phyloP scores from a whole-genome alignment of 2,888 invertebrate species.

The Rotaria magnacalcarata region DNA sequence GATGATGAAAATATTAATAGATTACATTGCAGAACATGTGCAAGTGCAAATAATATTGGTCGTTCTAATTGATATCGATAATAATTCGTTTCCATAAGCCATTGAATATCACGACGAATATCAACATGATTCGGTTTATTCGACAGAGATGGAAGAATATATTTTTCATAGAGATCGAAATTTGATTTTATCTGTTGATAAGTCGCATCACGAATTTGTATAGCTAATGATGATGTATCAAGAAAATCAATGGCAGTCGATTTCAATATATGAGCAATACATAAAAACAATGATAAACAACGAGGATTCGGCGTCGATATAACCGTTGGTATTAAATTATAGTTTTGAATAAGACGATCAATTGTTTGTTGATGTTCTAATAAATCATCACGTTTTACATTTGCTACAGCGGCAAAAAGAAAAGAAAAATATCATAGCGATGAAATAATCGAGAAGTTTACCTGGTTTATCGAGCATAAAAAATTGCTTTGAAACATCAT shows the following conservation, averaged over 20 bases:
- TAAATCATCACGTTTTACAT: background rate
- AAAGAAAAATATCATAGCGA: too few relatives aligned
- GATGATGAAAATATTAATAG: background rate
- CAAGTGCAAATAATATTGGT: slow-evolving; percentile 1
- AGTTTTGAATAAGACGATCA: slow-evolving; percentile 16
- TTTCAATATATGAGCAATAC: background rate
- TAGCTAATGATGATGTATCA: background rate
- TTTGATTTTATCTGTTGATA: slow-evolving; percentile 9
- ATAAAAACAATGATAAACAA: slow-evolving; percentile 5
- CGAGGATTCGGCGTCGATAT: background rate
- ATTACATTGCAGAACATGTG: slow-evolving; percentile 23
- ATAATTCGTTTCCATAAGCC: background rate
- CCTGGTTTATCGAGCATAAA: slow-evolving; percentile 29
- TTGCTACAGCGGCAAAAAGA: background rate
- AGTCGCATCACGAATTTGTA: background rate
- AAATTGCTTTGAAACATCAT: slow-evolving; percentile 34
- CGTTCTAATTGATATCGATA: slow-evolving; percentile 31
- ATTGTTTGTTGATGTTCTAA: slow-evolving; percentile 5
- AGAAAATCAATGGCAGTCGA: background rate
- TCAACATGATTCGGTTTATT: background rate
- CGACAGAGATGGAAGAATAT: background rate
- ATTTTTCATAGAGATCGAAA: background rate
- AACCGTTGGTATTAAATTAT: background rate
- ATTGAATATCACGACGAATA: background rate
- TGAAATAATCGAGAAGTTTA: background rate